Base-by-base conservation (phyloP, 2,113 vertebrate genomes). In the Nycticorax nycticorax region DNA sequence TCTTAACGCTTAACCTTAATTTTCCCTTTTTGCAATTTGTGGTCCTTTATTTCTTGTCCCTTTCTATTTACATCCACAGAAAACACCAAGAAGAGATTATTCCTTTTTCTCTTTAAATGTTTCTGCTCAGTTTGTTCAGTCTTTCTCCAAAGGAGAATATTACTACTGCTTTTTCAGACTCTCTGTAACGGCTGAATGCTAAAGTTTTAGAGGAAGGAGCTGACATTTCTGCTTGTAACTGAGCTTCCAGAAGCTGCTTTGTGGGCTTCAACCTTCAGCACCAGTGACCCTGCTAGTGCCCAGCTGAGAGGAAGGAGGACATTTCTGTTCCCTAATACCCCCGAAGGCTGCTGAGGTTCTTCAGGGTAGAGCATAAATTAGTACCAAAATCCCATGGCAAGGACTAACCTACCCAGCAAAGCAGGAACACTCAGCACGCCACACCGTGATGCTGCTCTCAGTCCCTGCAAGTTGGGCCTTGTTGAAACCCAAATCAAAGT, bases 281-380 rank as follows among this genome's bases (percentile, higher is more conserved):
- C 32, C 32, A 74, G 74, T 0, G 0, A 60, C 21, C 28, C 21
- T 1, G 1, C 7, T 7, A 60, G 37, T 27, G 12, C 14, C 30
- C 53, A 50, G 14, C 19, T 68, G 55, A 56, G 48, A 63, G 55
- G 27, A 41, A 68, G 18, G 17, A 5, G n/a, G 62, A 19, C 19
- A 19, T 16, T 47, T 41, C 20, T 62, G 60, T 37, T 80, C 41
- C 52, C 15, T 10, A 33, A 23, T 28, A 55, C 35, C 23, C 27
- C 9, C 33, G 39, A 45, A 39, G 23, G 23, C 71, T 59, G 57
- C 33, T 52, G 56, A 57, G 35, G 50, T 37, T 71, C 50, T 71
- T 64, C 33, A 57, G 23, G 43, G 37, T 14, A 45, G 22, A 76
- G 62, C 23, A 55, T 8, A 55, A 33, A 68, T 47, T 22, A 53